Conservation (phyloP, 1,140 invertebrate genomes). For the Drosophila biarmipes region DNA sequence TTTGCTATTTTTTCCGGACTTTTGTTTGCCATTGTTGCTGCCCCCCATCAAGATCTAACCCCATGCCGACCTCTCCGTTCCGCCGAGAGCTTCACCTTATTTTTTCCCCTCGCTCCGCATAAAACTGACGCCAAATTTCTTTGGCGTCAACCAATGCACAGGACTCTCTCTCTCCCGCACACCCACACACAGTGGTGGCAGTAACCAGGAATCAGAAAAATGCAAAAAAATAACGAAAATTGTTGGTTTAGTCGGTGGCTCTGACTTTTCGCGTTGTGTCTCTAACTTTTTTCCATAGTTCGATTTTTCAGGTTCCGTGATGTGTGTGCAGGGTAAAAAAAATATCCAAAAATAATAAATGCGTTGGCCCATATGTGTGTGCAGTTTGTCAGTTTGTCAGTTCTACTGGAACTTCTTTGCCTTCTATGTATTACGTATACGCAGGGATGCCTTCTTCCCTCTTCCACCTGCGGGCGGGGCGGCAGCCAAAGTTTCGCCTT, state of each 20-base stretch:
- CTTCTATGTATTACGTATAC: neutral
- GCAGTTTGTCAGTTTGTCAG: conserved; percentile 66
- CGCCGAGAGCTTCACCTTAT: conserved; percentile 38
- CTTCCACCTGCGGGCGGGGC: conserved; percentile 43
- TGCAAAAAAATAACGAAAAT: conserved; percentile 23
- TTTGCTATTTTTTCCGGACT: conserved; percentile 80
- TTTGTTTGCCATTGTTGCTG: conserved; percentile 75
- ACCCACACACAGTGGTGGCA: conserved; percentile 6
- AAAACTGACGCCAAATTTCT: conserved; percentile 81
- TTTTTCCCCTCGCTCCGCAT: conserved; percentile 56
- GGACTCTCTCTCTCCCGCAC: neutral
- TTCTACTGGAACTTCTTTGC: conserved; percentile 55
- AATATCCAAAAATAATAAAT: conserved; percentile 78
- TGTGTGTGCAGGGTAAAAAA: conserved; percentile 37
- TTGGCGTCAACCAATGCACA: conserved; percentile 77
- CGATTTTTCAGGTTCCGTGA: conserved; percentile 55
- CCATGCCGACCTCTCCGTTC: neutral
- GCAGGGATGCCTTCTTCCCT: neutral
- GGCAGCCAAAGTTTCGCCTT: conserved; percentile 73
- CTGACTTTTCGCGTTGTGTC: conserved; percentile 59
- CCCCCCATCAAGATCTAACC: neutral
- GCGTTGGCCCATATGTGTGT: conserved; percentile 42
- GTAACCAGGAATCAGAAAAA: conserved; percentile 22
- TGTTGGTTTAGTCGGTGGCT: conserved; percentile 57
- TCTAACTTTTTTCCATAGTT: conserved; percentile 38